Conservation (phyloP, 2,888 invertebrate genomes). For the Cantharis rufa region DNA sequence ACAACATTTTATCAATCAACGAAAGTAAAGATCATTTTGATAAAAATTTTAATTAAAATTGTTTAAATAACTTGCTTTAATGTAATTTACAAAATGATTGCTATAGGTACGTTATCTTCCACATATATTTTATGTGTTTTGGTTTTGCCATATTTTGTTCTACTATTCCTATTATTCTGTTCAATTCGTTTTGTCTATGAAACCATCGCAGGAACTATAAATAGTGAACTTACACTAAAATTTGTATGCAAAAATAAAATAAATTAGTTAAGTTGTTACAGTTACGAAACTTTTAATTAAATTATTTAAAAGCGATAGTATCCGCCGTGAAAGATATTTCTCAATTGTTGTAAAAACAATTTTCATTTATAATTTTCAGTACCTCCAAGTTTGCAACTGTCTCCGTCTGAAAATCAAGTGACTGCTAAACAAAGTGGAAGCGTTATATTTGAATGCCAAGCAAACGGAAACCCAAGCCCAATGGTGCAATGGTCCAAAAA, state of each 20-base stretch:
- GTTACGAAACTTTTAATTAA: background rate
- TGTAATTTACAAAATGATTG: background rate
- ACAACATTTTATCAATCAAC: background rate
- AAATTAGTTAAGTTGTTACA: background rate
- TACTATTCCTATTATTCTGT: too few relatives aligned
- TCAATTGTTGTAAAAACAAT: background rate
- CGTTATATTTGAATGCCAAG: constrained; percentile 56
- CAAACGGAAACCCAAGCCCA: constrained; percentile 57
- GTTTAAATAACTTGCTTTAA: background rate
- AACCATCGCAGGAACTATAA: background rate
- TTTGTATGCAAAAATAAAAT: background rate
- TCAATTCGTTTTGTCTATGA: background rate
- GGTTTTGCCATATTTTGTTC: background rate
- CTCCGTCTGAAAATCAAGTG: constrained; percentile 52
- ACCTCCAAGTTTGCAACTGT: constrained; percentile 54
- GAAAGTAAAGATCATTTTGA: background rate
- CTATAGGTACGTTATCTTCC: background rate
- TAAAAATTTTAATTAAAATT: background rate
- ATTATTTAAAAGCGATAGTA: background rate
- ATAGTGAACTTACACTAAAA: background rate
- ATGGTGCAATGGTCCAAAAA: constrained; percentile 58
- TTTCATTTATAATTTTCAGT: constrained; percentile 44
- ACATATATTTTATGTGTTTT: background rate
- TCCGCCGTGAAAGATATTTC: background rate
- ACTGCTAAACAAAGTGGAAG: constrained; percentile 55